Conservation (phyloP, 2,797 vertebrate genomes). For the Tenualosa ilisha region DNA sequence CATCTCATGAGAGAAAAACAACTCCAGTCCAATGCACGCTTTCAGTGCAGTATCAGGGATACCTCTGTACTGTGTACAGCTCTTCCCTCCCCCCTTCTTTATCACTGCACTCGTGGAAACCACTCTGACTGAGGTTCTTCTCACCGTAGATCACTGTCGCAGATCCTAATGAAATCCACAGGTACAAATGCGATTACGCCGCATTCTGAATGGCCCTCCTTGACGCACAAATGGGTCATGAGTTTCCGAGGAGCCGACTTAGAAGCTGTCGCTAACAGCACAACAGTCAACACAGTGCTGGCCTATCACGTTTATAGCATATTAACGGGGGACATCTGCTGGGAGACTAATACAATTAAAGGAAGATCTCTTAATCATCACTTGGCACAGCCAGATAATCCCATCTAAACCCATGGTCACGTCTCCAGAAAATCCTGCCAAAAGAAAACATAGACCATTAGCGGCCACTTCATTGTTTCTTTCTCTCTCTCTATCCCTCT, state of each 20-base stretch:
- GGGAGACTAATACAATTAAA: slow-evolving; percentile 53
- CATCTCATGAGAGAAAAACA: not conserved
- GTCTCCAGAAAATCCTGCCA: slow-evolving; percentile 28
- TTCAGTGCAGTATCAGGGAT: not conserved
- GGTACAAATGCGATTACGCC: slow-evolving; percentile 20
- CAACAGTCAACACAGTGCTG: not conserved
- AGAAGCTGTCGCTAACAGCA: not conserved
- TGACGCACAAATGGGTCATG: slow-evolving; percentile 17
- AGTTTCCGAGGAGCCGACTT: not conserved
- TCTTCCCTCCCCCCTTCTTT: not conserved
- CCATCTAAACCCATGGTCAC: slow-evolving; percentile 41
- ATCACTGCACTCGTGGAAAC: not conserved
- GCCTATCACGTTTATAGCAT: slow-evolving; percentile 32
- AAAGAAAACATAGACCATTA: slow-evolving; percentile 26
- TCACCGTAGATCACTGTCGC: not conserved
- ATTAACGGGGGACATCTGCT: slow-evolving; percentile 55
- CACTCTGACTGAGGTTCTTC: not conserved
- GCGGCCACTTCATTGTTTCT: not conserved
- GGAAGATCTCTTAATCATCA: slow-evolving; percentile 51
- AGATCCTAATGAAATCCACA: slow-evolving; percentile 11
- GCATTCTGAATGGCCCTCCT: not conserved
- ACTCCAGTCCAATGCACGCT: not conserved
- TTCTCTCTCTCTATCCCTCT: not conserved
- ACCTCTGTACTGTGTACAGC: not conserved
- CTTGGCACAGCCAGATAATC: slow-evolving; percentile 43